Percentiles rank a stretch among this genome's conserved stretches.
Evolutionary conservation across 2,113 vertebrate genomes (phyloP).

Genomic region (Ptilonorhynchus violaceus): DNA sequence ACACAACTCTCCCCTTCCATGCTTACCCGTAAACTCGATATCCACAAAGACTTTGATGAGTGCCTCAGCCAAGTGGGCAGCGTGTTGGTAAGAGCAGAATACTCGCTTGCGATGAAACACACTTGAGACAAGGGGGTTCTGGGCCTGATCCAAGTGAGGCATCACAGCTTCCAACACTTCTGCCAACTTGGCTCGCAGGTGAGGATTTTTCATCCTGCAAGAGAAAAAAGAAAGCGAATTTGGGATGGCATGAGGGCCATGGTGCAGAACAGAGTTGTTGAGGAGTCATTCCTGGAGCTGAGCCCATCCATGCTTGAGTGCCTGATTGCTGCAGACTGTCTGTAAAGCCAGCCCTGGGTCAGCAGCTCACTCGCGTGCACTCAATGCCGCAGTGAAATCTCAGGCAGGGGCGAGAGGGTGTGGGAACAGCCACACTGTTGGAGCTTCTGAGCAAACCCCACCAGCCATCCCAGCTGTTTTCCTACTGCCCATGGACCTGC

Average conservation of each 20-base stretch:
- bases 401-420: not conserved
- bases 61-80: slow-evolving; percentile 88
- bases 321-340: not conserved
- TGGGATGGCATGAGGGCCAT: not conserved
- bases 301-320: too few relatives aligned
- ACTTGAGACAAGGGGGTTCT: slow-evolving; percentile 79
- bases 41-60: slow-evolving; percentile 97
- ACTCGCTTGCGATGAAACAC: slow-evolving; percentile 92
- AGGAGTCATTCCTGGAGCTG: not conserved
- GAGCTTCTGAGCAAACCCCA: not conserved
- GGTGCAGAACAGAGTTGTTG: not conserved
- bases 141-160: slow-evolving; percentile 89
- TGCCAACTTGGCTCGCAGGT: slow-evolving; percentile 93
- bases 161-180: slow-evolving; percentile 97
- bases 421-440: not conserved
- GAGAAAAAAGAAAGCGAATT: not conserved
- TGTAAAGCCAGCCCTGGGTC: not conserved
- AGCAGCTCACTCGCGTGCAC: accelerated
- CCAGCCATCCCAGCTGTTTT: not conserved
- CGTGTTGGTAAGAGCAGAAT: slow-evolving; percentile 86
- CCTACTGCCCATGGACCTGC: not conserved
- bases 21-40: slow-evolving; percentile 94
- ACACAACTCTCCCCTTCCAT: accelerated
- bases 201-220: slow-evolving; percentile 95
- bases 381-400: not conserved